phyloP scores from a whole-genome alignment of 2,888 invertebrate species.

The Helleia helle region DNA sequence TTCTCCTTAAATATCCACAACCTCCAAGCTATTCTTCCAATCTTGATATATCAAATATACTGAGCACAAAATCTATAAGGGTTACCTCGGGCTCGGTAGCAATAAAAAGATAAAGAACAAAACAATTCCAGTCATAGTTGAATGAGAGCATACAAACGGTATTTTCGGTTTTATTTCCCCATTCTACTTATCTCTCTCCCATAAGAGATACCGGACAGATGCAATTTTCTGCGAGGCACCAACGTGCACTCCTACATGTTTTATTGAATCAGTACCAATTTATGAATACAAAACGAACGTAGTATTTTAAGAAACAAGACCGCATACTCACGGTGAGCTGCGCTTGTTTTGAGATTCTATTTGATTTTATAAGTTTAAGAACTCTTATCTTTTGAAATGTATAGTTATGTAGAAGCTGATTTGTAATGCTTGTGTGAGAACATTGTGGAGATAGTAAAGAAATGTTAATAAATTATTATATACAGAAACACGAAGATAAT shows the following conservation, averaged over 20 bases:
- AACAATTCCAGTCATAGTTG: constrained; percentile 4
- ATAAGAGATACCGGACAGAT: constrained; percentile 12
- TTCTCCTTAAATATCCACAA: too few relatives aligned
- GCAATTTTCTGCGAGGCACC: constrained; percentile 10
- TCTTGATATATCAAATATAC: too few relatives aligned
- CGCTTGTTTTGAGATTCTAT: neutral
- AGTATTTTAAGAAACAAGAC: constrained; percentile 6
- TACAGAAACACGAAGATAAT: too few relatives aligned
- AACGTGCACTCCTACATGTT: constrained; percentile 11
- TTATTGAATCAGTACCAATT: constrained; percentile 13
- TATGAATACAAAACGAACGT: constrained; percentile 10
- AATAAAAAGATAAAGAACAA: neutral
- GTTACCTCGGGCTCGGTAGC: constrained; percentile 1
- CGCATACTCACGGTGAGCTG: neutral
- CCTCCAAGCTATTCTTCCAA: too few relatives aligned
- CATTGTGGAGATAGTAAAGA: too few relatives aligned
- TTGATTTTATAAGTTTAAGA: too few relatives aligned
- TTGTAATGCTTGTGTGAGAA: too few relatives aligned
- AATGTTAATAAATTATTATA: too few relatives aligned
- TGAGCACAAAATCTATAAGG: constrained; percentile 3
- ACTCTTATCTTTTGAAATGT: too few relatives aligned
- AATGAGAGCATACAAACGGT: constrained; percentile 5
- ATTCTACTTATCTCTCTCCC: constrained; percentile 8
- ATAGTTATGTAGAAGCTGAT: too few relatives aligned
- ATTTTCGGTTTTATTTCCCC: constrained; percentile 11